Base-by-base conservation (phyloP, 2,113 vertebrate genomes). In the Erythrolamprus reginae region DNA sequence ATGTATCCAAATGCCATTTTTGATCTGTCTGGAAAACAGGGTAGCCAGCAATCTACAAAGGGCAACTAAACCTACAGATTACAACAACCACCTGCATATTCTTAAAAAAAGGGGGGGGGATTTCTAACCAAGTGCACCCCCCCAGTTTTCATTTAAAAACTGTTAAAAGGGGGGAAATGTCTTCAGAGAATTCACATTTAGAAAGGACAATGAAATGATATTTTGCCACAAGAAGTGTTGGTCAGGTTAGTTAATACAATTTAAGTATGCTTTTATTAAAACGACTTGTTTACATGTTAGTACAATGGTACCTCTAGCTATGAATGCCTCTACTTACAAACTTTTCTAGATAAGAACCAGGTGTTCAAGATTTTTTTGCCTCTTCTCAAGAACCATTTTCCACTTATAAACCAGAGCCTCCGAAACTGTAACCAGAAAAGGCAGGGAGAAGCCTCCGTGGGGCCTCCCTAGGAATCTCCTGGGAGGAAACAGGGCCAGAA, bases 151-250 rank as follows among this genome's bases (percentile, higher is more conserved):
- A 2, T 89, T 89, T 24, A 19, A 45, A 89, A 58, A 23, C 42
- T 45, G 3, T 84, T 92, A 89, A 48, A 92, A 91, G 88, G 90
- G 91, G 50, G 3, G 89, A 45, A 90, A 58, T 4, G 89, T 56
- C 82, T 52, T 15, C 15, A 83, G 23, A 55, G 51, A 45, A 33
- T 89, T 53, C 88, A 55, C 38, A 47, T 52, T 45, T n/a, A 89
- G 91, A 87, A 83, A 77, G 82, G 93, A 92, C 85, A 86, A 90
- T 51, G 77, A 92, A 94, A 93, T 90, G 87, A 83, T 93, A 77
- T 61, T 5, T 52, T 10, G 52, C 53, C 38, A 55, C 10, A 23
- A 42, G 85, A 26, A 38, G 45, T 89, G 4, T 24, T n/a, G 53
- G 89, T 53, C 77, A 86, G 87, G 51, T 94, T 92, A 86, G 85